Evolutionary conservation across 1,140 invertebrate genomes (phyloP).

Genomic region (Eueides isabella): DNA sequence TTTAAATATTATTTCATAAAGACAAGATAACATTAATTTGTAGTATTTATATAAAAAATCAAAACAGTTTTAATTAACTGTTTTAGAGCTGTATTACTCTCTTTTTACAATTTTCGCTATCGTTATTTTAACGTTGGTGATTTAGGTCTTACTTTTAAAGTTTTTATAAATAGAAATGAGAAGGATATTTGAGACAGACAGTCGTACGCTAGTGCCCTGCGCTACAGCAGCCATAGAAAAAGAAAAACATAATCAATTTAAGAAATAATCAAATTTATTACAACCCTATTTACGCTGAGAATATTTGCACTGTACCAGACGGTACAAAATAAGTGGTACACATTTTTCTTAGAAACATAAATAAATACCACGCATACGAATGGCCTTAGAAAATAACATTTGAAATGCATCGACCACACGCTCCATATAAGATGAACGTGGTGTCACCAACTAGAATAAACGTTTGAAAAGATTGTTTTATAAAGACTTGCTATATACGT

Average conservation of each 20-base stretch:
- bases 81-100: too few relatives aligned
- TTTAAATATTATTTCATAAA: too few relatives aligned
- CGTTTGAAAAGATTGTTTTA: neutral
- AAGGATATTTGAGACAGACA: too few relatives aligned
- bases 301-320: neutral
- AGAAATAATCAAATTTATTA: neutral
- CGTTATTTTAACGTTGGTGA: too few relatives aligned
- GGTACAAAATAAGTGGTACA: neutral
- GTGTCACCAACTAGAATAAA: neutral
- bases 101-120: too few relatives aligned
- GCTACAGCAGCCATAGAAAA: too few relatives aligned
- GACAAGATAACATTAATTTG: too few relatives aligned
- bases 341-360: slow-evolving; percentile 1
- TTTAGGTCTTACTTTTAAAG: too few relatives aligned
- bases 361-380: slow-evolving; percentile 4
- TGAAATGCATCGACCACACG: neutral
- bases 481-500: neutral
- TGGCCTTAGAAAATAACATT: neutral
- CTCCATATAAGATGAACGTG: neutral
- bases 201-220: too few relatives aligned
- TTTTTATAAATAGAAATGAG: too few relatives aligned
- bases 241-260: neutral
- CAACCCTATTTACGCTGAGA: neutral
- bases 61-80: too few relatives aligned
- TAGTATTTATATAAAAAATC: too few relatives aligned